Percentiles rank a stretch among this genome's conserved stretches.
Conservation (phyloP, 2,113 vertebrate species). For the Dipodomys merriami region DNA sequence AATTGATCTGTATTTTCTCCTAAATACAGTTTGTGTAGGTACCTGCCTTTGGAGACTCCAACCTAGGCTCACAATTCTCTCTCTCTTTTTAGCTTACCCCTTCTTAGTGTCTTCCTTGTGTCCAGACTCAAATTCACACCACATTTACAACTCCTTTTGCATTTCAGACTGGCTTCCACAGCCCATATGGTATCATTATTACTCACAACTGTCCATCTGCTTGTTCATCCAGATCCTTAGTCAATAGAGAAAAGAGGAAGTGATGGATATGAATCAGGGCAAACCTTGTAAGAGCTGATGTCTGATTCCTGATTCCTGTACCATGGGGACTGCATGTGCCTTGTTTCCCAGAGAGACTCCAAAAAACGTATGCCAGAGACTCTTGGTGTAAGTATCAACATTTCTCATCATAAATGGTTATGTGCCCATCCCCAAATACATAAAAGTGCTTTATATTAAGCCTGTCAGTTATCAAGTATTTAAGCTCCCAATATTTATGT, state of each 20-base stretch:
- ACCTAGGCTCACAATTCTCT: accelerated
- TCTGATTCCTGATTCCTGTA: too few species aligned
- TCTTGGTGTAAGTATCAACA: background rate
- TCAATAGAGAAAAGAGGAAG: background rate
- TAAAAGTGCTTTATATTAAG: background rate
- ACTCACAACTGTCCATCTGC: background rate
- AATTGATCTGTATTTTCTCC: background rate
- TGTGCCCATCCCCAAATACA: background rate
- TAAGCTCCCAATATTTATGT: background rate
- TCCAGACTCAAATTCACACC: background rate
- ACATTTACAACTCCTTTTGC: background rate
- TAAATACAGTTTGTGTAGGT: background rate
- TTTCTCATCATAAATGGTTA: background rate
- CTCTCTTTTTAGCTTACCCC: background rate
- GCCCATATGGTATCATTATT: background rate
- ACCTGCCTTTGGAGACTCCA: background rate
- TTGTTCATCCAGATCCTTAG: background rate
- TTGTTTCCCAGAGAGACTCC: background rate
- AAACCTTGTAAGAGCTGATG: background rate
- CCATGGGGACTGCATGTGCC: too few species aligned
- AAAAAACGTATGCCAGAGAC: background rate
- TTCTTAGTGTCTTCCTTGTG: background rate
- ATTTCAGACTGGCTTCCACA: background rate
- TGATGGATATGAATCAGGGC: accelerated
- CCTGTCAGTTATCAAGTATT: background rate